These are phyloP conservation scores for Pachypsylla venusta DNA, from an alignment of 1,140 invertebrate species.

Conservation along the genomic window DNA sequence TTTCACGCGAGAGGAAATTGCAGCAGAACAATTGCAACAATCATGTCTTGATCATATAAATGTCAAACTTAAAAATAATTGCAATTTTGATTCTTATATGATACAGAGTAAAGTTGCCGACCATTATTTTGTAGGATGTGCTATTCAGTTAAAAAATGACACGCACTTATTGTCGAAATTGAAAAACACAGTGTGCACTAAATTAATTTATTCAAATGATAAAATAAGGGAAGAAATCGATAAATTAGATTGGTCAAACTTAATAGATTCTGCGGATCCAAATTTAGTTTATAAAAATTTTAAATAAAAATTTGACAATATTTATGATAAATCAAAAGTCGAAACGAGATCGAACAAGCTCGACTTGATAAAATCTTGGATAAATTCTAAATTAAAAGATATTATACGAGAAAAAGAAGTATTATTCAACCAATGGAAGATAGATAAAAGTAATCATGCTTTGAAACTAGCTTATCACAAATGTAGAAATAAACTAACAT, in stretches of 20 bases:
- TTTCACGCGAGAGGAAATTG: not conserved
- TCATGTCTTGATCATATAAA: not conserved
- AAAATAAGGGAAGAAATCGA: not conserved
- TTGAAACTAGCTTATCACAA: no score
- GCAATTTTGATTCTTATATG: not conserved
- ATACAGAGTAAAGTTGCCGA: not conserved
- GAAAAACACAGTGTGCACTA: not conserved
- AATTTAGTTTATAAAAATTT: not conserved
- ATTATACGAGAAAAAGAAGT: not conserved
- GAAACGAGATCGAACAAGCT: not conserved
- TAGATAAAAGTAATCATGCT: no score
- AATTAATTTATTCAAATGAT: not conserved
- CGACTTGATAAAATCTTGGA: not conserved
- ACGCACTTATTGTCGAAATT: not conserved
- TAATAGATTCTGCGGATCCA: not conserved
- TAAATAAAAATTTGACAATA: not conserved
- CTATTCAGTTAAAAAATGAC: not conserved
- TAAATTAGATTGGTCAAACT: not conserved
- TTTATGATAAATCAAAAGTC: not conserved
- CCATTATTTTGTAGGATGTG: not conserved
- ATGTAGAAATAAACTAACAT: not conserved
- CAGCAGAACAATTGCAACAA: not conserved
- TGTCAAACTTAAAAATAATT: not conserved
- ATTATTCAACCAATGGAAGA: not conserved
- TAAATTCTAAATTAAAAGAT: not conserved